phyloP scores from a whole-genome alignment of 2,113 vertebrate species.

The Mystacornis crossleyi region DNA sequence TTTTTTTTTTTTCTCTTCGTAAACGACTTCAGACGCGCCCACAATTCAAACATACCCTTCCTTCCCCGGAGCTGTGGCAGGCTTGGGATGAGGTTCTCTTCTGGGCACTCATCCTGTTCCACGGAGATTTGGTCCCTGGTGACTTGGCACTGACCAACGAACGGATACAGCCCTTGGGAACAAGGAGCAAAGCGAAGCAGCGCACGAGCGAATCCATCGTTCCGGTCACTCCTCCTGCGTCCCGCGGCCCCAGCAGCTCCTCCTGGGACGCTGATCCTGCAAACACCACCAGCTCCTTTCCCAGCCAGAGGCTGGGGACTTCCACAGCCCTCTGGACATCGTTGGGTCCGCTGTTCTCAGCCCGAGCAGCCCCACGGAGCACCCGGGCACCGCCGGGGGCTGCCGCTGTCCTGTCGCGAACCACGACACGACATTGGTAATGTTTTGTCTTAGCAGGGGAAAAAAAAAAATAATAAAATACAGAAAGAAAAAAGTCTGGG shows the following conservation, averaged over 20 bases:
- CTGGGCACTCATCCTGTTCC: constrained; percentile 60
- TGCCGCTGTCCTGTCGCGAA: constrained; percentile 25
- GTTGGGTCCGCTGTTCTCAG: not conserved
- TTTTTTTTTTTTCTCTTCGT: not conserved
- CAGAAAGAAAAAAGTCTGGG: constrained; percentile 54
- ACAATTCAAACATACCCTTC: constrained; percentile 31
- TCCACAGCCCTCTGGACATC: not conserved
- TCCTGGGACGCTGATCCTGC: constrained; percentile 17
- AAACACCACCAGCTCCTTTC: not conserved
- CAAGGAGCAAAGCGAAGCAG: constrained; percentile 2
- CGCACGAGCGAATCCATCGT: not conserved
- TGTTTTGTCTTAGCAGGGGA: not conserved
- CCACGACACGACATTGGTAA: constrained; percentile 34
- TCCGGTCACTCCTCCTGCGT: not conserved
- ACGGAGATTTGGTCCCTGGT: constrained; percentile 77
- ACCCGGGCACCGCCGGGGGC: not conserved
- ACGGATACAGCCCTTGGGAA: not conserved
- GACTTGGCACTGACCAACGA: constrained; percentile 58
- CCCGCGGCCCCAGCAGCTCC: not conserved
- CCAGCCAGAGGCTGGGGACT: not conserved
- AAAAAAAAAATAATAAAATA: not conserved
- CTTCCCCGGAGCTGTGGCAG: constrained; percentile 60
- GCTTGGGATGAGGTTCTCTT: constrained; percentile 64
- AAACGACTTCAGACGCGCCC: constrained; percentile 33
- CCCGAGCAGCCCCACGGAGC: not conserved